phyloP scores from a whole-genome alignment of 2,113 vertebrate species.

The Gadus chalcogrammus region DNA sequence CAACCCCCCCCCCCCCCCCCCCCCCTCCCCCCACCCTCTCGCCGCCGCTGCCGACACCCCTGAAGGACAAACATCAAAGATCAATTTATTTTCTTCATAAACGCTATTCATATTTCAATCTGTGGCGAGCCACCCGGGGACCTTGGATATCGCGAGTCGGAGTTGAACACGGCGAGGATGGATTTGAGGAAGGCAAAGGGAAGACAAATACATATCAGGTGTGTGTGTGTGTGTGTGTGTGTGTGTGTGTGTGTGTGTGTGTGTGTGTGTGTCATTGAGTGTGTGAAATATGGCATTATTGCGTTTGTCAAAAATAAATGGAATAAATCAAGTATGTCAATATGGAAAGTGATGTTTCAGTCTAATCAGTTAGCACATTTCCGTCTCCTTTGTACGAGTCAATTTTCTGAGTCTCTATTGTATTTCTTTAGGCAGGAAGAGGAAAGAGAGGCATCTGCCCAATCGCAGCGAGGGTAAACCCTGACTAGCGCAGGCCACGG shows the following conservation, averaged over 20 bases:
- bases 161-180: slow-evolving; percentile 57
- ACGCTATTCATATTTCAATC: slow-evolving; percentile 65
- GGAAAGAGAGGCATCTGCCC: not conserved
- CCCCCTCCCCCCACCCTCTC: too few species aligned
- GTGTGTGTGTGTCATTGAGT: too few species aligned
- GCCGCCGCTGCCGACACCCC: slow-evolving; percentile 15
- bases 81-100: slow-evolving; percentile 69
- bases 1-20: too few species aligned
- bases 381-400: slow-evolving; percentile 13
- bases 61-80: slow-evolving; percentile 71
- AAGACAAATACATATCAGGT: slow-evolving; percentile 43
- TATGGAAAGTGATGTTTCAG: not conserved
- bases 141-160: slow-evolving; percentile 53
- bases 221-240: too few species aligned
- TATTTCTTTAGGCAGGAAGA: not conserved
- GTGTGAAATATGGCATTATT: too few species aligned
- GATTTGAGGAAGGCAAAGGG: slow-evolving; percentile 39
- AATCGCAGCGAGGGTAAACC: slow-evolving; percentile 3
- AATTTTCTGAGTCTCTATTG: not conserved
- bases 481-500: not conserved
- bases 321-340: not conserved
- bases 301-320: not conserved
- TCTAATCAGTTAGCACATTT: slow-evolving; percentile 5
- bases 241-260: not conserved
- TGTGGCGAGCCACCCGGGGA: slow-evolving; percentile 40